Percentiles rank a stretch among this genome's conserved stretches.
phyloP scores from a whole-genome alignment of 2,888 invertebrate genomes.

The Drosophila kambysellisi region DNA sequence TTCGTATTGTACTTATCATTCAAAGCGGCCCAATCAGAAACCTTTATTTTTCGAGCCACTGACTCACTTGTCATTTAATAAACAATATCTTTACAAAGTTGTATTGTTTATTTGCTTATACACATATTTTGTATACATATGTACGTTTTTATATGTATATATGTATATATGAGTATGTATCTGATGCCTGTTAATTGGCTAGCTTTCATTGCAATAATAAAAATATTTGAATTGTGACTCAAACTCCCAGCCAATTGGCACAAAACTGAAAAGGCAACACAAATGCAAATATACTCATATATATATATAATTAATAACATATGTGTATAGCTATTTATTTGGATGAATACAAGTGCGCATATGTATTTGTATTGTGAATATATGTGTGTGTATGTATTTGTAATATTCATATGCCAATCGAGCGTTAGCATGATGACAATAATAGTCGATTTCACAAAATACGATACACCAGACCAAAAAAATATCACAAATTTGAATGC shows the following conservation, averaged over 20 bases:
- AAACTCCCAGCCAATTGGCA: conserved; percentile 59
- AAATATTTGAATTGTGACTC: conserved; percentile 66
- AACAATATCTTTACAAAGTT: conserved; percentile 52
- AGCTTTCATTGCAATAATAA: conserved; percentile 76
- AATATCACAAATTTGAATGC: not conserved
- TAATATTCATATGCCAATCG: conserved; percentile 60
- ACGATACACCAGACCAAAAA: conserved; percentile 45
- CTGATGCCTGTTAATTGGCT: conserved; percentile 67
- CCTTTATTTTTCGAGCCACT: conserved; percentile 42
- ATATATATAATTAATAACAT: conserved; percentile 4
- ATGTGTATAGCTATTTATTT: conserved; percentile 13
- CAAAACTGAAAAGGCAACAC: conserved; percentile 61
- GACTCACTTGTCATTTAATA: conserved; percentile 72
- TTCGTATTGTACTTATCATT: conserved; percentile 36
- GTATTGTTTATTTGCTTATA: not conserved
- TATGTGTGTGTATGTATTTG: conserved; percentile 1
- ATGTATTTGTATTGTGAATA: conserved; percentile 3
- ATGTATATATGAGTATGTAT: conserved; percentile 8
- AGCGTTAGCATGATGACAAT: conserved; percentile 79
- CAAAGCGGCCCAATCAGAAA: conserved; percentile 18
- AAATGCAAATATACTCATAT: conserved; percentile 50
- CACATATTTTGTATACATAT: not conserved
- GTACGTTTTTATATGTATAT: not conserved
- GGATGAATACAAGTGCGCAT: conserved; percentile 6
- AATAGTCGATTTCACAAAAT: conserved; percentile 80